phyloP scores from a whole-genome alignment of 2,113 vertebrate genomes.

The Sinosuthora webbiana region DNA sequence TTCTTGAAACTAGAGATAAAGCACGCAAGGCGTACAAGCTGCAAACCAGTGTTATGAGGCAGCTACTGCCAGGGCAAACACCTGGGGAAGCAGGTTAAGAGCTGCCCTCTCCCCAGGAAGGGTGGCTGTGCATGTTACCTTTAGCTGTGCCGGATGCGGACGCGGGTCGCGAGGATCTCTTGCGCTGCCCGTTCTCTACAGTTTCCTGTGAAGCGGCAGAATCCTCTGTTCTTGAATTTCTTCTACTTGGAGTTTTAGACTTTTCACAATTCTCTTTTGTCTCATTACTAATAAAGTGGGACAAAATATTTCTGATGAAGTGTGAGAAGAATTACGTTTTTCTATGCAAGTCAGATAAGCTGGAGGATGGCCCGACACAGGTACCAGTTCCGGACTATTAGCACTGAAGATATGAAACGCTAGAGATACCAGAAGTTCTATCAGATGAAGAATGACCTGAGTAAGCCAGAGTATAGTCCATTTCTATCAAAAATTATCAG shows the following conservation, averaged over 20 bases:
- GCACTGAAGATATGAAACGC: slow-evolving; percentile 39
- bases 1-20: neutral
- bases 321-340: slow-evolving; percentile 53
- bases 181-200: slow-evolving; percentile 88
- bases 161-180: slow-evolving; percentile 86
- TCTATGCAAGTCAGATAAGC: slow-evolving; percentile 51
- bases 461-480: slow-evolving; percentile 53
- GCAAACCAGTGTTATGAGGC: neutral
- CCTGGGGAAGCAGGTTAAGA: neutral
- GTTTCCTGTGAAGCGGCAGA: slow-evolving; percentile 80
- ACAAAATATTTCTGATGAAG: slow-evolving; percentile 72
- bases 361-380: slow-evolving; percentile 38
- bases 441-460: slow-evolving; percentile 58
- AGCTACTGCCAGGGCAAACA: neutral
- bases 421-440: slow-evolving; percentile 49
- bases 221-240: slow-evolving; percentile 93
- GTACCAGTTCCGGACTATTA: slow-evolving; percentile 41
- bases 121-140: slow-evolving; percentile 72
- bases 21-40: neutral
- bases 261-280: slow-evolving; percentile 88
- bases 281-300: slow-evolving; percentile 77
- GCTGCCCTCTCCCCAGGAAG: neutral
- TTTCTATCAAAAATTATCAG: slow-evolving; percentile 57
- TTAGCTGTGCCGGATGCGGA: slow-evolving; percentile 81
- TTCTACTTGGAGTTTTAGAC: slow-evolving; percentile 89